Percentiles rank a stretch among this genome's conserved stretches.
Evolutionary conservation across 1,140 invertebrate species (phyloP).

Genomic region (Patella vulgata): DNA sequence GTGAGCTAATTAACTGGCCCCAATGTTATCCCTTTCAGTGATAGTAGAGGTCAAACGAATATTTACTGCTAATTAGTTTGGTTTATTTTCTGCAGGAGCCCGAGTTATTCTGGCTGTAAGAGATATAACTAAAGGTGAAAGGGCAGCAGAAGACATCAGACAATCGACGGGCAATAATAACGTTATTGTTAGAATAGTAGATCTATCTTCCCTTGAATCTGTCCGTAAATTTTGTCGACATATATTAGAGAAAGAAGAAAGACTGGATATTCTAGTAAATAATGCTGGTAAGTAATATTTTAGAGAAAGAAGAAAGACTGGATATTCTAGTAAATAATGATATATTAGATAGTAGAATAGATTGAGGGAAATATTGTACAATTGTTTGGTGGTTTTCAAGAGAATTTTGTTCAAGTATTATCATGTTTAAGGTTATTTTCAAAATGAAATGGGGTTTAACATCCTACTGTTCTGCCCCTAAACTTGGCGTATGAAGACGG

Average conservation of each 20-base stretch:
- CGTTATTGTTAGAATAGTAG: slow-evolving; percentile 74
- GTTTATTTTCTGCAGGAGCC: too few relatives aligned
- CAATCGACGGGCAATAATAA: slow-evolving; percentile 41
- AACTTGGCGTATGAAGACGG: too few relatives aligned
- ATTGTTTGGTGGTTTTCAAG: too few relatives aligned
- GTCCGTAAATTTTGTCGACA: slow-evolving; percentile 51
- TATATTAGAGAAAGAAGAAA: slow-evolving; percentile 62
- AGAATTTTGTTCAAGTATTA: too few relatives aligned
- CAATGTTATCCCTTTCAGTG: too few relatives aligned
- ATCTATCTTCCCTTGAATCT: slow-evolving; percentile 59
- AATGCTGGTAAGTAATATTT: slow-evolving; percentile 42
- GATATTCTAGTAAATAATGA: background rate
- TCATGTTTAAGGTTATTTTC: too few relatives aligned
- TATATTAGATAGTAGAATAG: background rate
- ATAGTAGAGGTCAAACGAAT: too few relatives aligned
- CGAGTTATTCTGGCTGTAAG: slow-evolving; percentile 85
- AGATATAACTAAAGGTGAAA: slow-evolving; percentile 78
- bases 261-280: slow-evolving; percentile 48
- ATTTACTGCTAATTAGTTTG: too few relatives aligned
- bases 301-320: background rate
- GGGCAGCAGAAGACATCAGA: slow-evolving; percentile 82
- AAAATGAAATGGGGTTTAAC: too few relatives aligned
- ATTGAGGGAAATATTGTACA: too few relatives aligned
- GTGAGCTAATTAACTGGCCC: too few relatives aligned
- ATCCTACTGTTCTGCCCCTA: too few relatives aligned